phyloP scores from a whole-genome alignment of 2,797 vertebrate species.

The Sebastes glaucus region DNA sequence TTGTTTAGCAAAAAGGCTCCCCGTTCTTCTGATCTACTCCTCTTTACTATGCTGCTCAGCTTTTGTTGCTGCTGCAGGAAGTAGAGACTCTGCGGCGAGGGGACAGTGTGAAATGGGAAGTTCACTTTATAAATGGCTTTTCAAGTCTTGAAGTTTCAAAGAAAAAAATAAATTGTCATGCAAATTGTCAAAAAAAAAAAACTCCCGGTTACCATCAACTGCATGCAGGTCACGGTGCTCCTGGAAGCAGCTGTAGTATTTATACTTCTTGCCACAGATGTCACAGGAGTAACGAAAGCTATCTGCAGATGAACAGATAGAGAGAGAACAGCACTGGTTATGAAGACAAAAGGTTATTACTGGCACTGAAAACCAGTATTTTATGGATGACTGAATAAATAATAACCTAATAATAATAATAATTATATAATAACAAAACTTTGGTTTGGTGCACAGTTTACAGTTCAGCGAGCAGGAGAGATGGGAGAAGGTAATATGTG shows the following conservation, averaged over 20 bases:
- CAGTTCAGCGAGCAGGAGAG: neutral
- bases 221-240: conserved; percentile 98
- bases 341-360: neutral
- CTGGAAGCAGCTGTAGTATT: conserved; percentile 99
- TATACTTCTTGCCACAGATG: conserved; percentile 99
- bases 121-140: conserved; percentile 7
- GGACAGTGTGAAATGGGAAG: conserved; percentile 1
- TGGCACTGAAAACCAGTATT: neutral
- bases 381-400: neutral
- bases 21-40: neutral
- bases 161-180: conserved; percentile 8
- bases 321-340: conserved; percentile 9
- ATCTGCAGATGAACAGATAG: conserved; percentile 78
- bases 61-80: conserved; percentile 10
- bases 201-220: conserved; percentile 88
- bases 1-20: neutral
- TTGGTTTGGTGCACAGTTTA: neutral
- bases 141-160: neutral
- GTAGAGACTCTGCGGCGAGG: neutral
- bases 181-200: conserved; percentile 21
- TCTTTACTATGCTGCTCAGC: neutral
- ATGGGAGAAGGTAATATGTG: neutral
- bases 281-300: conserved; percentile 99
- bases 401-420: neutral
- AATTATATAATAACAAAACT: neutral